phyloP scores from a whole-genome alignment of 2,113 vertebrate species.

The Gymnocephalus cernua region DNA sequence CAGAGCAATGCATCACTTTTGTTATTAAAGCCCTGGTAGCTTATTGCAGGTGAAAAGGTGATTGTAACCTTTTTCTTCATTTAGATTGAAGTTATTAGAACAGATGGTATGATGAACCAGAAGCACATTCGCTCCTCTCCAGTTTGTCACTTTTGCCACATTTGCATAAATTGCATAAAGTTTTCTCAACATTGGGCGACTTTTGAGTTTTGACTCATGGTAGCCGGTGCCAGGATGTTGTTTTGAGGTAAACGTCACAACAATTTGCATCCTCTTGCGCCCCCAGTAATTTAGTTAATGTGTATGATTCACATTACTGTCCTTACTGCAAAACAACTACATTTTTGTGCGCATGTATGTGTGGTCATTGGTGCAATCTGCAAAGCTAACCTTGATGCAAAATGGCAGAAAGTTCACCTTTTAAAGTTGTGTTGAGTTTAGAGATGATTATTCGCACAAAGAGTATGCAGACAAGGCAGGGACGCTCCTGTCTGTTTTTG shows the following conservation, averaged over 20 bases:
- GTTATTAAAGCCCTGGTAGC: too few species aligned
- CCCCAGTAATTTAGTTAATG: neutral
- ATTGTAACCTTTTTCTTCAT: too few species aligned
- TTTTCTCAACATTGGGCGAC: neutral
- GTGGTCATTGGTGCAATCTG: neutral
- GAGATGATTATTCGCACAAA: neutral
- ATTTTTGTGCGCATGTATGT: neutral
- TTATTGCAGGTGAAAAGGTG: too few species aligned
- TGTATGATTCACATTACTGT: neutral
- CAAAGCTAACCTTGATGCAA: slow-evolving; percentile 5
- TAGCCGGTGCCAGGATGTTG: neutral
- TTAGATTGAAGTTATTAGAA: neutral
- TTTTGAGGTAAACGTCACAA: neutral
- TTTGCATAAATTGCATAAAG: too few species aligned
- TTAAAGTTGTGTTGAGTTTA: neutral
- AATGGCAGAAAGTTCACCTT: neutral
- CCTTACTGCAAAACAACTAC: neutral
- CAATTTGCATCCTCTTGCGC: neutral
- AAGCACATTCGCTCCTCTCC: neutral
- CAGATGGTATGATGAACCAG: neutral
- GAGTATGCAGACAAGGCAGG: too few species aligned
- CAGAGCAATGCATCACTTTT: too few species aligned
- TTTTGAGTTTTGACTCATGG: neutral
- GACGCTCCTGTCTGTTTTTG: slow-evolving; percentile 28
- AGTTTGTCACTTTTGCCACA: neutral